Evolutionary conservation across 2,113 vertebrate species (phyloP).

Genomic region (Ptilonorhynchus violaceus): DNA sequence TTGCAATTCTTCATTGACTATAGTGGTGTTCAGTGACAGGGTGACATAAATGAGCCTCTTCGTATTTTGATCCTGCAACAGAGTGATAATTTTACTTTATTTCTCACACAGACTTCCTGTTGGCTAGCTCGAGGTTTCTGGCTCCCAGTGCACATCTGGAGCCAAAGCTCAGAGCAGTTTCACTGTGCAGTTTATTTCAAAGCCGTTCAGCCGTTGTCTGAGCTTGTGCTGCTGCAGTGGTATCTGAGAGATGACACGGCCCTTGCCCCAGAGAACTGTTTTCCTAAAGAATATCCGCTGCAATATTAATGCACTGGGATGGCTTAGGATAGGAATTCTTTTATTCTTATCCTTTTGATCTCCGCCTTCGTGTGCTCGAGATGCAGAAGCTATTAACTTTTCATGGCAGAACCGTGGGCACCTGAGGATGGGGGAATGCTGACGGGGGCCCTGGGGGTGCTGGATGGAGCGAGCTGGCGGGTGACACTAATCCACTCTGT

Average conservation of each 20-base stretch:
- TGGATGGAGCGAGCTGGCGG: not conserved
- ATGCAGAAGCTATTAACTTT: not conserved
- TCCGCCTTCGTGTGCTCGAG: not conserved
- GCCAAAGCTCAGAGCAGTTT: not conserved
- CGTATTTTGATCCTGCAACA: not conserved
- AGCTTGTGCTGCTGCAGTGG: not conserved
- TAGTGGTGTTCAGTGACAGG: not conserved
- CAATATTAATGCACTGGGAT: conserved; percentile 9
- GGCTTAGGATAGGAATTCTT: not conserved
- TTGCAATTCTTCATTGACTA: not conserved
- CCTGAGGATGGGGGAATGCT: not conserved
- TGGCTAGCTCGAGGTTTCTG: not conserved
- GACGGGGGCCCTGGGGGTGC: not conserved
- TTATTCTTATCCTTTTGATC: conserved; percentile 26
- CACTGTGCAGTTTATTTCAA: not conserved
- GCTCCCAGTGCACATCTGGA: not conserved
- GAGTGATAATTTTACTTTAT: not conserved
- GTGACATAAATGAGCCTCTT: not conserved
- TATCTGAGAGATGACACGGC: not conserved
- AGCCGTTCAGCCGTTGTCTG: not conserved
- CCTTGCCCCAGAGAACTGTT: not conserved
- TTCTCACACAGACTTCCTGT: not conserved
- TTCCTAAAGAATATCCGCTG: not conserved
- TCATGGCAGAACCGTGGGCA: not conserved
- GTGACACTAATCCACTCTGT: not conserved